Conservation (phyloP, 2,113 vertebrate species). For the Psephotus haematonotus region DNA sequence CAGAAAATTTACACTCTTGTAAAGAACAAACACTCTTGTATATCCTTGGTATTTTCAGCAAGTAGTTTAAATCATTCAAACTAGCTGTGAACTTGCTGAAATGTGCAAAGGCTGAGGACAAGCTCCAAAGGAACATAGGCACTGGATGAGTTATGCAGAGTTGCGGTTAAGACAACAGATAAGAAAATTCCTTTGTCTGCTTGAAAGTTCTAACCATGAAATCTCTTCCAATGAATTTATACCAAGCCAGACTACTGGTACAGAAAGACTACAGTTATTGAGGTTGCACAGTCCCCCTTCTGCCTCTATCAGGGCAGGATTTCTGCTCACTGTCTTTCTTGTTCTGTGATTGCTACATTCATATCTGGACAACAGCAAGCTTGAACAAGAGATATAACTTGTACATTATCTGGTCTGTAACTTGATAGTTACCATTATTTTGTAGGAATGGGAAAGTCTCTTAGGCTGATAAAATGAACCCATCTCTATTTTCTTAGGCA, state of each 20-base stretch:
- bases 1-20: neutral
- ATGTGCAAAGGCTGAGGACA: neutral
- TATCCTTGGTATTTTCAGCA: neutral
- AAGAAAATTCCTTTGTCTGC: neutral
- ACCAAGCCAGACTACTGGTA: neutral
- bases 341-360: neutral
- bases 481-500: neutral
- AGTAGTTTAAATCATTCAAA: neutral
- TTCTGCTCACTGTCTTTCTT: neutral
- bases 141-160: neutral
- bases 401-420: rapidly evolving
- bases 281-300: neutral
- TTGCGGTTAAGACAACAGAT: neutral
- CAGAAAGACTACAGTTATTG: neutral
- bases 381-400: neutral
- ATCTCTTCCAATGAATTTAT: neutral
- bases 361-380: neutral
- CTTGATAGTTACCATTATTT: neutral
- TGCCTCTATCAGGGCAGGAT: neutral
- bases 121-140: neutral
- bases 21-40: neutral
- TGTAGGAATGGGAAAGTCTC: neutral
- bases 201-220: neutral
- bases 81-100: neutral
- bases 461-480: neutral